Conservation (phyloP, 1,140 invertebrate genomes). For the Ostrea edulis region DNA sequence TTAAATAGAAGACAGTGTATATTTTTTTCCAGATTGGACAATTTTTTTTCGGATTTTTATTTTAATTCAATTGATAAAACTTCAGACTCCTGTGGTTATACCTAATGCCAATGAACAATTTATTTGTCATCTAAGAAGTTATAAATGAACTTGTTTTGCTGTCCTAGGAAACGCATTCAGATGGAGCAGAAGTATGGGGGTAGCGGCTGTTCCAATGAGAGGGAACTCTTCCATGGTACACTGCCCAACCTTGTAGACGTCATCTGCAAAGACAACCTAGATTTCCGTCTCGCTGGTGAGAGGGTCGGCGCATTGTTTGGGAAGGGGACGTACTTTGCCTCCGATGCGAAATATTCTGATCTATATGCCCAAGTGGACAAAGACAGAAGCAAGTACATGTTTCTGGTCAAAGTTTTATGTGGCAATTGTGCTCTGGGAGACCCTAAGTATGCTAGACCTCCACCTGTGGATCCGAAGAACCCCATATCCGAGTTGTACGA, state of each 20-base stretch:
- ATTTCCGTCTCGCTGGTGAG: slow-evolving; percentile 58
- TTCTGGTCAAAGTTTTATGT: slow-evolving; percentile 65
- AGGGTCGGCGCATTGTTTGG: slow-evolving; percentile 64
- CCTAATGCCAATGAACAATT: too few relatives aligned
- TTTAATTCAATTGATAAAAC: too few relatives aligned
- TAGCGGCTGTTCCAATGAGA: slow-evolving; percentile 52
- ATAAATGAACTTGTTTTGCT: background rate
- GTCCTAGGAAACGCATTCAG: background rate
- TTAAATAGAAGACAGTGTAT: too few relatives aligned
- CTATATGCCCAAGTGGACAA: slow-evolving; percentile 57
- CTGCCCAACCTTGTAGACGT: slow-evolving; percentile 41
- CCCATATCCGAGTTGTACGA: slow-evolving; percentile 60
- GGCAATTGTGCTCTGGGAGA: slow-evolving; percentile 66
- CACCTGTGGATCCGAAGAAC: slow-evolving; percentile 53
- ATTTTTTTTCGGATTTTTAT: too few relatives aligned
- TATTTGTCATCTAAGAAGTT: too few relatives aligned
- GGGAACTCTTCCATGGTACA: slow-evolving; percentile 58
- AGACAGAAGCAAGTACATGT: slow-evolving; percentile 58
- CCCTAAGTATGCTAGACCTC: slow-evolving; percentile 59
- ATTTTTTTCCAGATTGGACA: too few relatives aligned
- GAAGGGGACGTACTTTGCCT: slow-evolving; percentile 70
- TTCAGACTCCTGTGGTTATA: too few relatives aligned
- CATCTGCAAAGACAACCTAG: slow-evolving; percentile 60
- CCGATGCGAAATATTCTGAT: slow-evolving; percentile 67
- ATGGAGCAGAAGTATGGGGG: slow-evolving; percentile 45